Percentiles rank a stretch among this genome's conserved stretches.
Conservation (phyloP, 2,888 invertebrate genomes). For the Clitarchus hookeri region DNA sequence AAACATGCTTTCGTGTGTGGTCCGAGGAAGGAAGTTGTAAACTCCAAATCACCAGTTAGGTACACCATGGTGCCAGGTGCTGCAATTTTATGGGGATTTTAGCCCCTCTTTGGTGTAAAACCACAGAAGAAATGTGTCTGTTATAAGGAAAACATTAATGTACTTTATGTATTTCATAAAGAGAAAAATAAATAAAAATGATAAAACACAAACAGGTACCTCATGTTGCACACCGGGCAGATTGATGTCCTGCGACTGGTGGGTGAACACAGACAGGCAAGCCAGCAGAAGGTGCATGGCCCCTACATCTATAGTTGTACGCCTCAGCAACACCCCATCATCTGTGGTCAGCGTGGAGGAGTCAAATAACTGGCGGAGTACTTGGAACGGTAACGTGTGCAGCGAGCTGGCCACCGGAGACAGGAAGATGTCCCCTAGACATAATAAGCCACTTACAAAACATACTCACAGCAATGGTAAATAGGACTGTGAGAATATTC, state of each 20-base stretch:
- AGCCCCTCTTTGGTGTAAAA: too few relatives aligned
- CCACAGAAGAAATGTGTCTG: too few relatives aligned
- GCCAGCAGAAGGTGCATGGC: slow-evolving; percentile 84
- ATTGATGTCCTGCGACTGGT: slow-evolving; percentile 66
- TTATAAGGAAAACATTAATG: too few relatives aligned
- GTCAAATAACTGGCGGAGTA: slow-evolving; percentile 76
- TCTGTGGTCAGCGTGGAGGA: slow-evolving; percentile 74
- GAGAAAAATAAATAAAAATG: not conserved
- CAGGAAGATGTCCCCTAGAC: slow-evolving; percentile 69
- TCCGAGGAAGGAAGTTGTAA: too few relatives aligned
- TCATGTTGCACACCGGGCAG: slow-evolving; percentile 50
- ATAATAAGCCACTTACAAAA: too few relatives aligned
- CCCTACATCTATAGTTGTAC: slow-evolving; percentile 81
- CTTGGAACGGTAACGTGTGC: slow-evolving; percentile 78
- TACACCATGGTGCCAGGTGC: too few relatives aligned
- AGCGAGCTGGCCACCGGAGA: slow-evolving; percentile 69
- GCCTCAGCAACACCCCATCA: slow-evolving; percentile 74
- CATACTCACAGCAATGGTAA: too few relatives aligned
- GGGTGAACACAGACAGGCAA: slow-evolving; percentile 88
- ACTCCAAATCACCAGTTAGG: too few relatives aligned
- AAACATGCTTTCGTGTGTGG: too few relatives aligned
- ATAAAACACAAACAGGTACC: slow-evolving; percentile 25
- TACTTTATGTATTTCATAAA: too few relatives aligned
- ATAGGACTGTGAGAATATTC: too few relatives aligned
- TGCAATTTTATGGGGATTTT: too few relatives aligned